These are phyloP conservation scores for Zalophus californianus DNA, from an alignment of 2,797 vertebrate species.

Conservation along the genomic window DNA sequence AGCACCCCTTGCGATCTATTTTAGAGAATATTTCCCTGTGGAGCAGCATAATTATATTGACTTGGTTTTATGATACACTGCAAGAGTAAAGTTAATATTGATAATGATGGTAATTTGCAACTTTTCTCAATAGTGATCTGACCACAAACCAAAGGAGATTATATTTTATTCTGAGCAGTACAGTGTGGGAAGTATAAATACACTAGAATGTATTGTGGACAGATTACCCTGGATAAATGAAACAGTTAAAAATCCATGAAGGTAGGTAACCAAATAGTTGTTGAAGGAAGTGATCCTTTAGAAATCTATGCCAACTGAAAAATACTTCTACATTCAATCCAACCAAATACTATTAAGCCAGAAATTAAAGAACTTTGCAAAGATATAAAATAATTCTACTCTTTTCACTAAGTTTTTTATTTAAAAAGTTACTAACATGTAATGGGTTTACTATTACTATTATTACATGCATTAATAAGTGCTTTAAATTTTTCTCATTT, in stretches of 20 bases:
- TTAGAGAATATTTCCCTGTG: neutral
- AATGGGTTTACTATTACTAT: neutral
- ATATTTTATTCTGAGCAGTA: conserved; percentile 14
- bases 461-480: neutral
- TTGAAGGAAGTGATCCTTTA: neutral
- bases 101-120: neutral
- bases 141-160: neutral
- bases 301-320: conserved; percentile 14
- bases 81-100: conserved; percentile 26
- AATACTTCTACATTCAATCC: neutral
- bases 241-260: neutral
- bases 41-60: neutral
- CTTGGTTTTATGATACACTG: neutral
- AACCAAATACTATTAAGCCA: conserved; percentile 33
- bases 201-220: conserved; percentile 11
- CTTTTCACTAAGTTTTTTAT: neutral
- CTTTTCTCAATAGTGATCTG: conserved; percentile 14
- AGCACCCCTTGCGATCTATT: neutral
- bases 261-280: neutral
- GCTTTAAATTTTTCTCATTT: conserved; percentile 39
- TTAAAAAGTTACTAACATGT: neutral
- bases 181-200: neutral
- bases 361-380: neutral
- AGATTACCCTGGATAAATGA: neutral
- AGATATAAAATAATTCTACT: conserved; percentile 20